phyloP scores from a whole-genome alignment of 2,888 invertebrate species.

The Lasioglossum marginatum region DNA sequence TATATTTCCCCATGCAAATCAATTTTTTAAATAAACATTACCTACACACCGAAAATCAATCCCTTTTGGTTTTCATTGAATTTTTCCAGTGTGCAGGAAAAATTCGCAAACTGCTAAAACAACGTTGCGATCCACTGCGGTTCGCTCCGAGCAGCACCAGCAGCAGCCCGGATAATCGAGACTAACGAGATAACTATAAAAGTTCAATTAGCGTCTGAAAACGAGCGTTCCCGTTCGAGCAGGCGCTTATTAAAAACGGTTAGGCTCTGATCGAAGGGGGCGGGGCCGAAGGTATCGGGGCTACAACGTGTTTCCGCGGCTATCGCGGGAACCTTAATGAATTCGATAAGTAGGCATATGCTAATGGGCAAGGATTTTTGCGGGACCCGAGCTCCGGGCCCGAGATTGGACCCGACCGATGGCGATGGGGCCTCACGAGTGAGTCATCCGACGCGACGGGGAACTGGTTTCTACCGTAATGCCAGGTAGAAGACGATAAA shows the following conservation, averaged over 20 bases:
- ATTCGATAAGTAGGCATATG: conserved; percentile 72
- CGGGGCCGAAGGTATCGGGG: neutral
- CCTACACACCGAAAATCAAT: too few relatives aligned
- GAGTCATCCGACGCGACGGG: conserved; percentile 63
- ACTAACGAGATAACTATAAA: conserved; percentile 49
- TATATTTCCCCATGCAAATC: too few relatives aligned
- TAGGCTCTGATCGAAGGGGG: neutral
- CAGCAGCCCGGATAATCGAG: conserved; percentile 12
- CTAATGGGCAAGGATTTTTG: conserved; percentile 63
- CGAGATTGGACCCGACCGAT: conserved; percentile 20
- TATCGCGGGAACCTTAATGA: conserved; percentile 66
- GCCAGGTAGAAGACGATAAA: conserved; percentile 66
- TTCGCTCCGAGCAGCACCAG: neutral
- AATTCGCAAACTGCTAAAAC: neutral
- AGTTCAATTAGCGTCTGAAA: conserved; percentile 46
- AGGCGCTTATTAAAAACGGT: conserved; percentile 31
- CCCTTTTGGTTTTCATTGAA: neutral
- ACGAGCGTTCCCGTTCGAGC: neutral
- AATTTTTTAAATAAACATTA: neutral
- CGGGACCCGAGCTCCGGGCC: conserved; percentile 5
- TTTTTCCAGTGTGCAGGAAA: neutral
- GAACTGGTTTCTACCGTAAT: conserved; percentile 74
- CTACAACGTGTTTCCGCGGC: conserved; percentile 55
- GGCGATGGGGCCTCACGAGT: conserved; percentile 54
- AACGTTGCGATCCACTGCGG: neutral